These are phyloP conservation scores for Bombus consobrinus DNA, from an alignment of 1,140 invertebrate genomes.

Conservation along the genomic window DNA sequence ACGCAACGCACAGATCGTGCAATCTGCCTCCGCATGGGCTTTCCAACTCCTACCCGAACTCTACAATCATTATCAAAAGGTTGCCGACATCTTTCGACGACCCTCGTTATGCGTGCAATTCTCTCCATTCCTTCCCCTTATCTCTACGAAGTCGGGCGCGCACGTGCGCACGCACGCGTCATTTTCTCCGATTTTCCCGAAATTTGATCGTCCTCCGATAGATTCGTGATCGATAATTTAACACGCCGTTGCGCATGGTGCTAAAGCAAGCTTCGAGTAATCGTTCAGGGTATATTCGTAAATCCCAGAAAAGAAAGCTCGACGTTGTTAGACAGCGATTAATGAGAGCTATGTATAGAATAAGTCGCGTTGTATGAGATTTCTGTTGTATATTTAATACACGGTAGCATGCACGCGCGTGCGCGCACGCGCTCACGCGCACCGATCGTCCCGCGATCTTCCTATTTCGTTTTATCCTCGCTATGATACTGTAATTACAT, in stretches of 20 bases:
- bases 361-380: neutral
- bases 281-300: neutral
- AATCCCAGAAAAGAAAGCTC: neutral
- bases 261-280: neutral
- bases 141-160: neutral
- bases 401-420: neutral
- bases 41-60: slow-evolving; percentile 92
- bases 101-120: neutral
- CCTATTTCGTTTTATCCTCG: neutral
- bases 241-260: neutral
- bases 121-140: neutral
- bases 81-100: slow-evolving; percentile 77
- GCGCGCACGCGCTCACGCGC: neutral
- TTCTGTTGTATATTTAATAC: neutral
- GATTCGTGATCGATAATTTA: neutral
- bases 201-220: neutral
- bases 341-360: neutral
- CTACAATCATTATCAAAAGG: slow-evolving; percentile 93
- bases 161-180: neutral
- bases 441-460: slow-evolving; percentile 29
- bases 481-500: neutral
- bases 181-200: neutral
- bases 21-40: slow-evolving; percentile 88
- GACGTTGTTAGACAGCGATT: neutral
- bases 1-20: slow-evolving; percentile 80